Conservation (phyloP, 2,888 invertebrate species). For the Macropis europaea region DNA sequence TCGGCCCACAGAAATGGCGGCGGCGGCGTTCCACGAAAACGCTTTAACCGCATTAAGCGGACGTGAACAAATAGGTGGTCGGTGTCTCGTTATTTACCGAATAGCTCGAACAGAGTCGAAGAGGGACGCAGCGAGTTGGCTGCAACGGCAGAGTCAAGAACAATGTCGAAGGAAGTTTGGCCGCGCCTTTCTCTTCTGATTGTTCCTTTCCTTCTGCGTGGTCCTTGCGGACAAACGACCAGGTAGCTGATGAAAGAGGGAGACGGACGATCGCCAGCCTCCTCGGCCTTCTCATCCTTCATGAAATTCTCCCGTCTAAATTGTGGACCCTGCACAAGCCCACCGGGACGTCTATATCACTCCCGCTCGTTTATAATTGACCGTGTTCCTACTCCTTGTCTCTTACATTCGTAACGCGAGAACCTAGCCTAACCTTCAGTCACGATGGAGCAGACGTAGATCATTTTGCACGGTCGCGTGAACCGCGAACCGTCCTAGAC, state of each 20-base stretch:
- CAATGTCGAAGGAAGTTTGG: conserved; percentile 29
- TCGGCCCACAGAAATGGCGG: background rate
- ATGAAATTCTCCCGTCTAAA: conserved; percentile 48
- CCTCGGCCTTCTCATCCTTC: conserved; percentile 19
- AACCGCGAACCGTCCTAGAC: no score
- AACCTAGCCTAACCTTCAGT: no score
- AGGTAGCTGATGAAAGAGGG: conserved; percentile 16
- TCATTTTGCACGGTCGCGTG: no score
- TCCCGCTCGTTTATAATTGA: conserved; percentile 53
- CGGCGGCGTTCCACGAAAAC: conserved; percentile 10
- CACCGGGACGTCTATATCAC: conserved; percentile 43
- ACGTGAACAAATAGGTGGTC: conserved; percentile 20
- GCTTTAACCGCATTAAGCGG: conserved; percentile 23
- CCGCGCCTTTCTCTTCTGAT: background rate
- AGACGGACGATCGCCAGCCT: conserved; percentile 38
- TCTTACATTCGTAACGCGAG: conserved; percentile 24
- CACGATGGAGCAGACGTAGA: no score
- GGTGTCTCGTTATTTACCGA: conserved; percentile 32
- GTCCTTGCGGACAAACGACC: conserved; percentile 11
- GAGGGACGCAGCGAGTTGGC: background rate
- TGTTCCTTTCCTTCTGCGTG: background rate
- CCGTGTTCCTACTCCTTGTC: conserved; percentile 22
- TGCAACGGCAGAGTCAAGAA: conserved; percentile 4
- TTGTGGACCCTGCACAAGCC: conserved; percentile 32
- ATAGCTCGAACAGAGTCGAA: background rate